These are phyloP conservation scores for Pristiophorus japonicus DNA, from an alignment of 2,113 vertebrate species.

Conservation along the genomic window DNA sequence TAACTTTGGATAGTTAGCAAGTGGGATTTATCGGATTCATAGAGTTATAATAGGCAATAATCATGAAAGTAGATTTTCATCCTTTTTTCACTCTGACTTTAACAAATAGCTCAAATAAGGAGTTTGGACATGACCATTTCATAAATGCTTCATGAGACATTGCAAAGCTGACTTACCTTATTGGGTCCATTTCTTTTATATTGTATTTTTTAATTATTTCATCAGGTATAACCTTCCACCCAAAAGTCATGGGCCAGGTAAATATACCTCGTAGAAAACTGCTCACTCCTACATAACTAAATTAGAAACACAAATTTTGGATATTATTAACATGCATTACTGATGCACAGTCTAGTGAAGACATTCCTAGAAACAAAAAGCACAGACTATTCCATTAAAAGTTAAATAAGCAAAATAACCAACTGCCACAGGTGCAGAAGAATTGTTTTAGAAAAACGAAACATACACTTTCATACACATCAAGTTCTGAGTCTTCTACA, in stretches of 20 bases:
- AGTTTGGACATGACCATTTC: not conserved
- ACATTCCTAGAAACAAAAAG: not conserved
- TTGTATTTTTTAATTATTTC: constrained; percentile 72
- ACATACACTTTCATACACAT: not conserved
- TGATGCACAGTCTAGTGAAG: not conserved
- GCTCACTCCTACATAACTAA: constrained; percentile 89
- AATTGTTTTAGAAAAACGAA: not conserved
- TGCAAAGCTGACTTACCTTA: constrained; percentile 65
- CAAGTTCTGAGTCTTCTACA: not conserved
- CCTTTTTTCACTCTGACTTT: not conserved
- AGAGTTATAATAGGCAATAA: not conserved
- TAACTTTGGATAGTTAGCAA: not conserved
- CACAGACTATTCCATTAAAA: not conserved
- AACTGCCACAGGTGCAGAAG: not conserved
- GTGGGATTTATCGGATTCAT: not conserved
- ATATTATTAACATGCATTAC: not conserved
- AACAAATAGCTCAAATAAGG: not conserved
- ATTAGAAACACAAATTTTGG: constrained; percentile 34
- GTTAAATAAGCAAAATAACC: not conserved
- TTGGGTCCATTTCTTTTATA: constrained; percentile 77
- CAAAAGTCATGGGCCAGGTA: constrained; percentile 93
- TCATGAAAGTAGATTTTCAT: not conserved
- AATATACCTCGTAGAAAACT: constrained; percentile 94
- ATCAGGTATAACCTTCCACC: constrained; percentile 76
- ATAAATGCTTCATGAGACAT: not conserved